Evolutionary conservation across 2,888 invertebrate genomes (phyloP).

Genomic region (Blastobasis adustella): DNA sequence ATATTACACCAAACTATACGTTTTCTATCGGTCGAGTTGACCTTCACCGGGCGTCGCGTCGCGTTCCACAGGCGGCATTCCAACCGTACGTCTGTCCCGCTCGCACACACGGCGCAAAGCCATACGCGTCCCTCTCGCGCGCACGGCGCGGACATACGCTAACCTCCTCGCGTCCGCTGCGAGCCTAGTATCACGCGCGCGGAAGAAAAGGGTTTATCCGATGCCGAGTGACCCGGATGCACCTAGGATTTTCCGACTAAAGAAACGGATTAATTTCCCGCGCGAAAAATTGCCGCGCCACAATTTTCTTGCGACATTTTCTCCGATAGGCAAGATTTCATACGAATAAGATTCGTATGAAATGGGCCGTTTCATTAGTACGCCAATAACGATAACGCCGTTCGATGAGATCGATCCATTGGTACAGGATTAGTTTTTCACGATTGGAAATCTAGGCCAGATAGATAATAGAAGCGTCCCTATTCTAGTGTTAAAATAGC

Average conservation of each 20-base stretch:
- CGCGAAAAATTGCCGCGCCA: constrained; percentile 27
- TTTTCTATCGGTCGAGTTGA: constrained; percentile 66
- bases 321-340: no score
- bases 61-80: constrained; percentile 56
- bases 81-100: constrained; percentile 46
- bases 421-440: constrained; percentile 23
- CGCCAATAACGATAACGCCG: no score
- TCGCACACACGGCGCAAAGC: constrained; percentile 36
- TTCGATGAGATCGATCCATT: no score
- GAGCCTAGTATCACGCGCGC: constrained; percentile 73
- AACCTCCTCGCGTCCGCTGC: constrained; percentile 53
- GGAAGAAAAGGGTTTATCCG: constrained; percentile 76
- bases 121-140: constrained; percentile 47
- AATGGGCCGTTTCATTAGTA: no score
- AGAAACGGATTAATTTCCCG: constrained; percentile 46
- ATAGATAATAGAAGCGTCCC: constrained; percentile 31
- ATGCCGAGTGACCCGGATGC: constrained; percentile 61
- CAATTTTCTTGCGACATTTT: no score
- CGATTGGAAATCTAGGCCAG: constrained; percentile 53
- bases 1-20: constrained; percentile 36
- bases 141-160: constrained; percentile 25
- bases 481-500: constrained; percentile 49
- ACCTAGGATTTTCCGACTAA: constrained; percentile 65
- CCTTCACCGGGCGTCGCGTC: constrained; percentile 52
- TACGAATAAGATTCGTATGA: no score